Evolutionary conservation across 2,797 vertebrate species (phyloP).

Genomic region (Vireo griseus): DNA sequence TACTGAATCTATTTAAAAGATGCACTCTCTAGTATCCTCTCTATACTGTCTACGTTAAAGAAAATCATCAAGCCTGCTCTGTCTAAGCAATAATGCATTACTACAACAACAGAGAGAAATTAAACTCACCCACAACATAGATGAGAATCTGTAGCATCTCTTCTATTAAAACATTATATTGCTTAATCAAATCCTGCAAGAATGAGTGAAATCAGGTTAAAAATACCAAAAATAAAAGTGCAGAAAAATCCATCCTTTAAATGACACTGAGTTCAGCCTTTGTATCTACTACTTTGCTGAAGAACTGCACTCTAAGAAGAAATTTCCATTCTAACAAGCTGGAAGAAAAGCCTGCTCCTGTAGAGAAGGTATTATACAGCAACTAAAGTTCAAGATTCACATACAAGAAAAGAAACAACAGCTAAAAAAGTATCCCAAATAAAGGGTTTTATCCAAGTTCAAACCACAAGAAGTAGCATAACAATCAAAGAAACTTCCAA

Average conservation of each 20-base stretch:
- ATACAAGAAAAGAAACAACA: background rate
- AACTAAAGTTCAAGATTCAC: background rate
- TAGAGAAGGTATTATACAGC: background rate
- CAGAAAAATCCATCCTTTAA: background rate
- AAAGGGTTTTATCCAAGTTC: background rate
- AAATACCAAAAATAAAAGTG: background rate
- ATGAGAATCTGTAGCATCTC: slow-evolving; percentile 96
- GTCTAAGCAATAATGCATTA: background rate
- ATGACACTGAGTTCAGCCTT: background rate
- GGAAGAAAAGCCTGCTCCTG: background rate
- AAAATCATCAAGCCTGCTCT: background rate
- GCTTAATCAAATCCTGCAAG: slow-evolving; percentile 87
- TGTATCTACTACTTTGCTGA: background rate
- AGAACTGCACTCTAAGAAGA: background rate
- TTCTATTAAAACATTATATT: slow-evolving; percentile 90
- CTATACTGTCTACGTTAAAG: background rate
- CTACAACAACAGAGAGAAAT: background rate
- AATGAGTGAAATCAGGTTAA: slow-evolving; percentile 8
- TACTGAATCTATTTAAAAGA: background rate
- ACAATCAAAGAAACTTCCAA: background rate
- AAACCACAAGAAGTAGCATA: background rate
- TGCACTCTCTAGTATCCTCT: background rate
- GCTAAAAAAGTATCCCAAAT: background rate
- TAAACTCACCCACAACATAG: slow-evolving; percentile 81
- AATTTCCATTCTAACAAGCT: background rate